These are phyloP conservation scores for Mythimna vitellina DNA, from an alignment of 2,888 invertebrate genomes.

Conservation along the genomic window DNA sequence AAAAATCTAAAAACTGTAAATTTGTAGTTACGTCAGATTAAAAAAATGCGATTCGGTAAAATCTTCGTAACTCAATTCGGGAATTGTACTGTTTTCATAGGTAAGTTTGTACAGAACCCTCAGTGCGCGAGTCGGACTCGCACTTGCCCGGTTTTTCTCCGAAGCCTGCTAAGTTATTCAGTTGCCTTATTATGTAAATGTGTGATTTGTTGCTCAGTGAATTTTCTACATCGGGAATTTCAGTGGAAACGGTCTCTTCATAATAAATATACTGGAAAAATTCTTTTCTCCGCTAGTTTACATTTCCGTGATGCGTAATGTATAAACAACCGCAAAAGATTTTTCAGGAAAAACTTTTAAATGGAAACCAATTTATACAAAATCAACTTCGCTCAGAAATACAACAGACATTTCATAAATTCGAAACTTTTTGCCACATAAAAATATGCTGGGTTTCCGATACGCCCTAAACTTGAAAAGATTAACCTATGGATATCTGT, in stretches of 20 bases:
- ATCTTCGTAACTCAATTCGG: too few relatives aligned
- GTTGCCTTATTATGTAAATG: neutral
- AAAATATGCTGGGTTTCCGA: conserved; percentile 8
- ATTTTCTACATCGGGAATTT: neutral
- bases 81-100: too few relatives aligned
- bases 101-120: too few relatives aligned
- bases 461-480: neutral
- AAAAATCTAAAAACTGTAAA: too few relatives aligned
- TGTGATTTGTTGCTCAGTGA: neutral
- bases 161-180: neutral
- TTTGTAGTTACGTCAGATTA: too few relatives aligned
- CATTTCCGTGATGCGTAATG: neutral
- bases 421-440: conserved; percentile 14
- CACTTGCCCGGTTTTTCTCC: too few relatives aligned
- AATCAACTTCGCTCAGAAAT: neutral
- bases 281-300: too few relatives aligned
- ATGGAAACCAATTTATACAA: neutral
- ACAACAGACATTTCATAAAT: conserved; percentile 24
- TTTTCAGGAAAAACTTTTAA: neutral
- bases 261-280: conserved; percentile 7
- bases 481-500: too few relatives aligned
- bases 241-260: neutral
- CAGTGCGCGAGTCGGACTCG: too few relatives aligned
- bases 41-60: too few relatives aligned
- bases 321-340: neutral